Base-by-base conservation (phyloP, 2,888 invertebrate species). In the Lordiphosa fenestrarum region DNA sequence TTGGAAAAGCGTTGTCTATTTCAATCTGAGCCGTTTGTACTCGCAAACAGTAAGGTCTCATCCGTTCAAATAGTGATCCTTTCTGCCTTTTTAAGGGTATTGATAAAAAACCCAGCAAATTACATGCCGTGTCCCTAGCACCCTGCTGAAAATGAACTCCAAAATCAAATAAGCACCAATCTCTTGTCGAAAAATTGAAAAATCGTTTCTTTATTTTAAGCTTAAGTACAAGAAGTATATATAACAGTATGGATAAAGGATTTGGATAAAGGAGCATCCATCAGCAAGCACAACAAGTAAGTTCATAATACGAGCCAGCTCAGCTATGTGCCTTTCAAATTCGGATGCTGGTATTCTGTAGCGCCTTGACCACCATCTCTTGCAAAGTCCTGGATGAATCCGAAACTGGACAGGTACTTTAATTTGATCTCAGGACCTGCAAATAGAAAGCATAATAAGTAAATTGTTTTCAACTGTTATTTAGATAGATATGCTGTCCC, bases 341-440 rank as follows among this genome's bases (percentile, higher is more conserved):
- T 89, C 33, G 89, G 89, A 85, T 89, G 89, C 55, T 89, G 86
- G 73, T 78, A 80, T 87, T n/a, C n/a, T n/a, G n/a, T n/a, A n/a
- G n/a, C n/a, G n/a, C n/a, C n/a, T n/a, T n/a, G n/a, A n/a, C n/a
- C n/a, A n/a, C n/a, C n/a, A n/a, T n/a, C 60, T 97, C 96, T 7
- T 96, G 95, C 83, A 98, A 91, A 56, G 94, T 93, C 87, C 94
- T 94, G 35, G 90, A 90, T 9, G 98, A 98, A 87, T 95, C 95
- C 41, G 96, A 94, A 80, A 98, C 91, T n/a, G n/a, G n/a, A n/a
- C n/a, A n/a, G n/a, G n/a, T n/a, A n/a, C n/a, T 96, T 93, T 77
- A 98, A 91, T 47, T 98, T 96, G 90, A 96, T 97, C 76, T 97
- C 91, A 72, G 97, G 97, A 88, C 95, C 98, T 98, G 90, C 2